A percentile compares a stretch with the other conserved stretches of the same genome.
These are phyloP conservation scores for Tympanoctomys barrerae DNA, from an alignment of 2,797 vertebrate genomes.

Conservation along the genomic window DNA sequence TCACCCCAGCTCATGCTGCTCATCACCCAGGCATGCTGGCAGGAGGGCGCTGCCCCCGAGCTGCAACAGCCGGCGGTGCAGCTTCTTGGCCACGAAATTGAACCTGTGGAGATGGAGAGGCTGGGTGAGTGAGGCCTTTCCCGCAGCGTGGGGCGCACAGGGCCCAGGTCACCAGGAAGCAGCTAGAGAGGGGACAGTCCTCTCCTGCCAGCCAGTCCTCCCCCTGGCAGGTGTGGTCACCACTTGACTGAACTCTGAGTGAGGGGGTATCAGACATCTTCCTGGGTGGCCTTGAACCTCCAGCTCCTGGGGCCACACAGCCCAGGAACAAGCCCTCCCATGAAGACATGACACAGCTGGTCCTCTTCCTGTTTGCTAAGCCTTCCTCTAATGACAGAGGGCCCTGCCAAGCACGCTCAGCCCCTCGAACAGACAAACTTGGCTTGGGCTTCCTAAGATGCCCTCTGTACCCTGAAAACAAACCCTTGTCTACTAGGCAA, in stretches of 20 bases:
- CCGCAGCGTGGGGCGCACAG: neutral
- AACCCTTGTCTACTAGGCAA: neutral
- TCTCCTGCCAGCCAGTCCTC: too few relatives aligned
- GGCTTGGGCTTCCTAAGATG: neutral
- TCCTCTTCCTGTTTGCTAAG: neutral
- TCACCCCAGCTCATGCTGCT: conserved; percentile 98
- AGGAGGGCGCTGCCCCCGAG: conserved; percentile 92
- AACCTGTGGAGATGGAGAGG: conserved; percentile 89
- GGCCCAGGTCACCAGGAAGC: neutral
- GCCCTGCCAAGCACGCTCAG: too few relatives aligned
- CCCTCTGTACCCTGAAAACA: neutral
- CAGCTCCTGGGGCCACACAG: neutral
- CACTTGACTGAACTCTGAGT: neutral
- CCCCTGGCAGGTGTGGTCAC: neutral
- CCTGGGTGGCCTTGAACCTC: neutral
- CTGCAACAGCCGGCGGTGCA: conserved; percentile 94
- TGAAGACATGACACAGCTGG: neutral
- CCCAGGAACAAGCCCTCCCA: neutral
- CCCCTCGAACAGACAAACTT: neutral
- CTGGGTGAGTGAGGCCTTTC: too few relatives aligned
- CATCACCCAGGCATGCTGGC: conserved; percentile 93
- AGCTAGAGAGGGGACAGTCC: neutral
- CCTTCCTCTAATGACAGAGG: neutral
- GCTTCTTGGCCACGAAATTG: conserved; percentile 98
- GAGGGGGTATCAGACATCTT: neutral